Base-by-base conservation (phyloP, 2,888 invertebrate genomes). In the Eristalinus sepulchralis region DNA sequence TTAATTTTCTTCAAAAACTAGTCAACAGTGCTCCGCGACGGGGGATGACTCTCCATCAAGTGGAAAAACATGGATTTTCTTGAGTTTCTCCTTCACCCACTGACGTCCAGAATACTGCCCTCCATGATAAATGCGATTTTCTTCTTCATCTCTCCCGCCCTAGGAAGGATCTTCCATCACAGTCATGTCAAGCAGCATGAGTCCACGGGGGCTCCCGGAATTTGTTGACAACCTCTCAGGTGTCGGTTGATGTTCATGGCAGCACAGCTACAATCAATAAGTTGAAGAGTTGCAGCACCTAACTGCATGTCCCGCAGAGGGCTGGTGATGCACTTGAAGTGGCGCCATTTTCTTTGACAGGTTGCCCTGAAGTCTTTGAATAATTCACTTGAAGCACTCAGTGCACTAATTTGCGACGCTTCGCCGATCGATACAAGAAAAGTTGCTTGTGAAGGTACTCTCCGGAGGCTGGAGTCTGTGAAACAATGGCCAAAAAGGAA, bases 401-500 rank as follows among this genome's bases (percentile, higher is more conserved):
- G 68, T 27, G 73, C 64, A 64, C 59, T 79, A 81, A 77, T 77
- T 77, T 85, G 63, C 34, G 67, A 81, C 63, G 66, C 47, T 76
- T 53, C 62, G 67, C 59, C 63, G 13, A 10, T 20, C 22, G 36
- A 20, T 27, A 27, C 57, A 59, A 57, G 63, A 64, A 70, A 11
- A 39, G 17, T 22, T 22, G 34, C 17, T n/a, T 24, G 22, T 34
- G 20, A 24, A 70, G 57, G 36, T 24, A 27, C 39, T 24, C 22
- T 47, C 47, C 8, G 17, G 20, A 11, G 33, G 31, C 62, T 24
- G 27, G 13, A n/a, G n/a, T 33, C 24, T 55, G 72, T 57, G 72
- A 31, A 75, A 70, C 83, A 83, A 83, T 76, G 77, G 67, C 72
- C 76, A 67, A 72, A 67, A 66, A 71, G 71, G 71, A 66, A 36